A percentile compares a stretch with the other conserved stretches of the same genome.
phyloP scores from a whole-genome alignment of 2,797 vertebrate species.

The Anguilla pacifica region DNA sequence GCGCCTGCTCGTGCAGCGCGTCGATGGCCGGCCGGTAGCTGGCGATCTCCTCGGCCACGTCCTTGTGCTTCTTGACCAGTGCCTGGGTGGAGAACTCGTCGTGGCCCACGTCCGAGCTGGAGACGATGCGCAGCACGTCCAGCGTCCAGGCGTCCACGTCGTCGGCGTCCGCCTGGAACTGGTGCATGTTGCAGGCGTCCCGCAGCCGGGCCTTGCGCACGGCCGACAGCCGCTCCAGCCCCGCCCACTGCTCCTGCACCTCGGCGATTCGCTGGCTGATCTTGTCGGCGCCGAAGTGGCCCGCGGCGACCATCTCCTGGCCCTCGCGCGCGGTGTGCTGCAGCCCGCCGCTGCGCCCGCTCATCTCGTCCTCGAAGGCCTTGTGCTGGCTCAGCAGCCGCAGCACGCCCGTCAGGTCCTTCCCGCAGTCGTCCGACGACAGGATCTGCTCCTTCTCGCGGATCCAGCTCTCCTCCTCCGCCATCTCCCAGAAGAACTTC shows the following conservation, averaged over 20 bases:
- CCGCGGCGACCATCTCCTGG: conserved; percentile 86
- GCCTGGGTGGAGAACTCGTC: conserved; percentile 97
- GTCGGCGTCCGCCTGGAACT: conserved; percentile 94
- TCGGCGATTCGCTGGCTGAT: conserved; percentile 87
- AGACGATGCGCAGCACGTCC: conserved; percentile 93
- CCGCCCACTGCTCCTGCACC: conserved; percentile 90
- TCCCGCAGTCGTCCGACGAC: conserved; percentile 91
- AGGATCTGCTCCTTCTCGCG: conserved; percentile 96
- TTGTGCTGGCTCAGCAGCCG: conserved; percentile 94
- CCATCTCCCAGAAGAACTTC: conserved; percentile 99
- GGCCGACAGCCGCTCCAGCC: conserved; percentile 86
- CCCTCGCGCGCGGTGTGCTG: conserved; percentile 92
- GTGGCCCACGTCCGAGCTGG: conserved; percentile 91
- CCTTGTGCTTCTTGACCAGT: conserved; percentile 97
- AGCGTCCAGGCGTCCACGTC: conserved; percentile 96
- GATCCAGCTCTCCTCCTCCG: conserved; percentile 97
- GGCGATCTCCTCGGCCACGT: conserved; percentile 89
- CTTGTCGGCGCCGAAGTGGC: conserved; percentile 94
- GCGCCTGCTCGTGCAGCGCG: conserved; percentile 86
- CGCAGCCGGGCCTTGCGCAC: conserved; percentile 88
- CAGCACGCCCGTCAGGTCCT: conserved; percentile 89
- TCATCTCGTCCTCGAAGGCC: conserved; percentile 95
- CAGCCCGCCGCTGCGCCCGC: conserved; percentile 85
- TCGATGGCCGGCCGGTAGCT: conserved; percentile 90
- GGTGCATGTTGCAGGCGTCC: conserved; percentile 90